Evolutionary conservation across 2,797 vertebrate species (phyloP).

Genomic region (Gymnodraco acuticeps): DNA sequence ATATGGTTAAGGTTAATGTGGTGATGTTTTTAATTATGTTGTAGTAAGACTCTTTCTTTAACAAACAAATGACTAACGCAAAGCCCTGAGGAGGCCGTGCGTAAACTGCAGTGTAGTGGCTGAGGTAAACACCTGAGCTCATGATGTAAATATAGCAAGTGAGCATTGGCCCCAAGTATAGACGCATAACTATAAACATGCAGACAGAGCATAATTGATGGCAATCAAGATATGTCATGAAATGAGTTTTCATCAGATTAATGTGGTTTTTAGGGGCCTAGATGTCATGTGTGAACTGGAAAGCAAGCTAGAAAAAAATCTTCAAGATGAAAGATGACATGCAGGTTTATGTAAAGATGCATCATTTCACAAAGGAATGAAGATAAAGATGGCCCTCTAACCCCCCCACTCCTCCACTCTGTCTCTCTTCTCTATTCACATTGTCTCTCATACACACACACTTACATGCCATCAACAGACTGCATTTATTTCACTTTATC

Average conservation of each 20-base stretch:
- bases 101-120: conserved; percentile 56
- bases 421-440: conserved; percentile 1
- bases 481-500: conserved; percentile 55
- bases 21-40: conserved; percentile 6
- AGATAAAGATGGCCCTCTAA: conserved; percentile 35
- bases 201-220: conserved; percentile 48
- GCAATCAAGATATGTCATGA: conserved; percentile 57
- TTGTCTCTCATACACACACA: conserved; percentile 15
- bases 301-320: conserved; percentile 29
- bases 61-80: conserved; percentile 23
- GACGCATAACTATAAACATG: conserved; percentile 54
- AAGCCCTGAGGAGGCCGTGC: conserved; percentile 23
- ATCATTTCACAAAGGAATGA: conserved; percentile 50
- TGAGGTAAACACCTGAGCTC: conserved; percentile 72
- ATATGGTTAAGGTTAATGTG: background rate
- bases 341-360: conserved; percentile 61
- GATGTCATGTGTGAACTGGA: conserved; percentile 37
- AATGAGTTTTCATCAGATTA: conserved; percentile 32
- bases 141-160: conserved; percentile 68
- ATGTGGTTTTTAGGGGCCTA: conserved; percentile 28
- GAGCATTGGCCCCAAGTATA: conserved; percentile 35
- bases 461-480: conserved; percentile 37
- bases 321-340: conserved; percentile 34
- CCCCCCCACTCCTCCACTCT: background rate
- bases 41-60: background rate